phyloP scores from a whole-genome alignment of 2,113 vertebrate genomes.

The Dolichallabes microphthalmus region DNA sequence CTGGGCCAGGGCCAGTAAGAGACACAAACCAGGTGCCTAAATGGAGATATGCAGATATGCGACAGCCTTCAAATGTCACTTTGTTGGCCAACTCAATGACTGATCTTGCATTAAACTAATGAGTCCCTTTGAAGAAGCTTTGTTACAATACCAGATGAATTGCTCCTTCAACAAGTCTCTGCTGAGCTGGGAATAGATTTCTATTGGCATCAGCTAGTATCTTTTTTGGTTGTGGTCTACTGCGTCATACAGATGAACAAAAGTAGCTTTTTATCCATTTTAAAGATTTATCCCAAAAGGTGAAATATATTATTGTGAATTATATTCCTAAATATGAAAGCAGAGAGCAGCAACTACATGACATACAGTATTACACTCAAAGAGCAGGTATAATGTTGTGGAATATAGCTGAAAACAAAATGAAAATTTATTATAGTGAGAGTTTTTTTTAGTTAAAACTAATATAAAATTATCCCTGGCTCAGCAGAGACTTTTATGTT shows the following conservation, averaged over 20 bases:
- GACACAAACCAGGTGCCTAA: constrained; percentile 54
- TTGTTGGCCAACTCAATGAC: constrained; percentile 32
- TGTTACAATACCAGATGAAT: constrained; percentile 31
- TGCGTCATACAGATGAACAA: neutral
- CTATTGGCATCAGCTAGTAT: neutral
- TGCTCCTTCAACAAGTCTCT: neutral
- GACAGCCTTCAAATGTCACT: constrained; percentile 45
- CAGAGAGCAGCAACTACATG: neutral
- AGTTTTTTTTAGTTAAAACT: neutral
- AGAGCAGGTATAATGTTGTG: neutral
- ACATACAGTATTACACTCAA: neutral
- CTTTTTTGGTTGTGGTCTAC: neutral
- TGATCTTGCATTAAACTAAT: constrained; percentile 41
- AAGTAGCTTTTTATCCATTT: neutral
- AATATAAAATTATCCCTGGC: neutral
- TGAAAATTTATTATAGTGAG: neutral
- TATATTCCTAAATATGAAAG: neutral
- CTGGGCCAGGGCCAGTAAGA: constrained; percentile 48
- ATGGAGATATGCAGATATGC: constrained; percentile 41
- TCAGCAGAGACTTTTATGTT: constrained; percentile 21
- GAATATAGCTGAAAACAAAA: neutral
- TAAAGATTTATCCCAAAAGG: neutral
- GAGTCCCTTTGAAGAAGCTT: constrained; percentile 10
- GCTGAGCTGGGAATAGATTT: neutral
- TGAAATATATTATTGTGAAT: neutral